Base-by-base conservation (phyloP, 1,140 invertebrate genomes). In the Ostrea denselamellosa region DNA sequence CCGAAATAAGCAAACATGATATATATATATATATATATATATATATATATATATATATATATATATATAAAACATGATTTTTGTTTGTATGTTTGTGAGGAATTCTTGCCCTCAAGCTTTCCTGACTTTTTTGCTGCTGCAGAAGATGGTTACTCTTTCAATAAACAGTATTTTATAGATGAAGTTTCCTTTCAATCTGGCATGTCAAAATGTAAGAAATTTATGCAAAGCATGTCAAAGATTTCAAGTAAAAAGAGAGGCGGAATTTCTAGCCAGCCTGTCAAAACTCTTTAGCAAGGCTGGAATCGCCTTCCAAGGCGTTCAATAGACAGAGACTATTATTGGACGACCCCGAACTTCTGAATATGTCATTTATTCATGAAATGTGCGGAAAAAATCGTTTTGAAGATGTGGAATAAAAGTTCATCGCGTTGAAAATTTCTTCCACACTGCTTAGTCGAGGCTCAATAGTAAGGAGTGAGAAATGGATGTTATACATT, bases 211-310 rank as follows among this genome's bases (percentile, higher is more conserved):
- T 77, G 68, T 77, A 14, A 12, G 12, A 77, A 77, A 77, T 28
- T 77, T 77, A 77, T 77, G 68, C 68, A 77, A 77, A 77, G 68
- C 68, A 77, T 77, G 68, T 77, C 68, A 77, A 77, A 77, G 68
- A 77, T 77, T 77, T 77, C 25, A 77, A 77, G 68, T 28, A 25
- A 62, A 68, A 77, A 25, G 28, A 77, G 68, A 77, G 68, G 68
- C 68, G 68, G 68, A 77, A 77, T 77, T 77, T 77, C 68, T 22
- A 62, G 22, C 28, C 9, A 77, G 28, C 68, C 68, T 77, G 68
- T 77, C 68, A 77, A 34, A 77, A 34, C 25, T 77, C 25, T 77
- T 77, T 77, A 77, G 68, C 12, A 77, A 28, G 68, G 2, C 68
- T 77, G 68, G 68, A 77, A 28, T 77, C 28, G 68, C 68, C 65